phyloP scores from a whole-genome alignment of 2,888 invertebrate species.

The Clivina fossor region DNA sequence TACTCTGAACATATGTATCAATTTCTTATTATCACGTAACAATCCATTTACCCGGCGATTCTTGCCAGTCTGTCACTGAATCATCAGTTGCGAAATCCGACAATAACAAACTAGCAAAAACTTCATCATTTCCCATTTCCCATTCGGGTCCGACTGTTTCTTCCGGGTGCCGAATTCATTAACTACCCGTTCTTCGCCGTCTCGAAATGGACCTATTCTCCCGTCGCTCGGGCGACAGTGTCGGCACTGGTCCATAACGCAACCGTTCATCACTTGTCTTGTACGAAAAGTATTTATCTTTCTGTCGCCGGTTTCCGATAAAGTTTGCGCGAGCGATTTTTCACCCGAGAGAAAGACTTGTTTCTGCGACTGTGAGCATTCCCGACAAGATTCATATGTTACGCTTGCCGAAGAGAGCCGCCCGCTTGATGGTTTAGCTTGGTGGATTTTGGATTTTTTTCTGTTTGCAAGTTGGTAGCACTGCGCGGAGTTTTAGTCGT shows the following conservation, averaged over 20 bases:
- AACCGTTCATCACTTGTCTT: slow-evolving; percentile 32
- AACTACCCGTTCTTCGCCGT: too few species aligned
- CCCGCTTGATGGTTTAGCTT: slow-evolving; percentile 6
- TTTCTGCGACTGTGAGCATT: slow-evolving; percentile 45
- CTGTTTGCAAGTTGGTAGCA: too few species aligned
- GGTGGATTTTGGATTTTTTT: too few species aligned
- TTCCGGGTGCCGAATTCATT: slow-evolving; percentile 18
- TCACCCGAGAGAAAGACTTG: slow-evolving; percentile 47
- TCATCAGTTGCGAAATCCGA: neutral
- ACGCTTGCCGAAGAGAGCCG: slow-evolving; percentile 42
- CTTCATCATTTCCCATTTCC: too few species aligned
- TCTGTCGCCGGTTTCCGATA: slow-evolving; percentile 37
- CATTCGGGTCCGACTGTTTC: slow-evolving; percentile 19
- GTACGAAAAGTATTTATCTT: slow-evolving; percentile 35
- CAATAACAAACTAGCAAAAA: slow-evolving; percentile 24
- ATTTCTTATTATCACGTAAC: neutral
- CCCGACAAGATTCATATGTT: slow-evolving; percentile 46
- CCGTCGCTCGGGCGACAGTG: neutral
- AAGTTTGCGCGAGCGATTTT: slow-evolving; percentile 51
- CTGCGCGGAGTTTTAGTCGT: too few species aligned
- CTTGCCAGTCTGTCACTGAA: too few species aligned
- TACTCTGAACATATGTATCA: too few species aligned
- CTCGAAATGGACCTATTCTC: slow-evolving; percentile 33
- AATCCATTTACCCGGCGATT: too few species aligned
- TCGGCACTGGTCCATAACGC: slow-evolving; percentile 16